A percentile compares a stretch with the other conserved stretches of the same genome.
Evolutionary conservation across 2,113 vertebrate genomes (phyloP).

Genomic region (Helogale parvula): DNA sequence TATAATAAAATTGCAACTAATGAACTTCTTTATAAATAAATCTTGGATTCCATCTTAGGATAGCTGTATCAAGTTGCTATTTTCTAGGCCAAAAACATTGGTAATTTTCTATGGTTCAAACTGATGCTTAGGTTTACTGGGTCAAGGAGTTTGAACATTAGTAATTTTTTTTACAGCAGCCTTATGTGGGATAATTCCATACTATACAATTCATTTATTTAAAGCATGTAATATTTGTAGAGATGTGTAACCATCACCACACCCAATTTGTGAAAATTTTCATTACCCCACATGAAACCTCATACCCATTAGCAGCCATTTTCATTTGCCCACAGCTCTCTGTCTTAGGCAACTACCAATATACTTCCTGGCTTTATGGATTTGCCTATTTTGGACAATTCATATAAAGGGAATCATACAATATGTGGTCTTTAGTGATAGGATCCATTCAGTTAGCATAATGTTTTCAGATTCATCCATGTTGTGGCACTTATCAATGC

Average conservation of each 20-base stretch:
- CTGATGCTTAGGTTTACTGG: neutral
- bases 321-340: neutral
- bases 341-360: neutral
- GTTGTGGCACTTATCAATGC: neutral
- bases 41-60: neutral
- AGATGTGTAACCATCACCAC: neutral
- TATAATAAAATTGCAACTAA: conserved; percentile 18
- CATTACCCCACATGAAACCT: neutral
- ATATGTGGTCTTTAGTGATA: neutral
- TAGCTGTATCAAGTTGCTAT: neutral
- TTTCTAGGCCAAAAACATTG: neutral
- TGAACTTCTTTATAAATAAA: conserved; percentile 12
- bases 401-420: neutral
- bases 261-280: neutral
- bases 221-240: neutral
- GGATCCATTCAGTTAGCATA: neutral
- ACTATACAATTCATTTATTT: neutral
- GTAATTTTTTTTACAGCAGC: neutral
- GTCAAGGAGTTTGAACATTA: neutral
- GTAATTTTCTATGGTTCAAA: neutral
- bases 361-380: neutral
- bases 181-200: neutral
- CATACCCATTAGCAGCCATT: neutral
- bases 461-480: neutral
- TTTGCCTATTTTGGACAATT: neutral